Evolutionary conservation across 2,113 vertebrate genomes (phyloP), one percentile per base, ranked within the genome.

Genomic region (Actenoides lindsayi): DNA sequence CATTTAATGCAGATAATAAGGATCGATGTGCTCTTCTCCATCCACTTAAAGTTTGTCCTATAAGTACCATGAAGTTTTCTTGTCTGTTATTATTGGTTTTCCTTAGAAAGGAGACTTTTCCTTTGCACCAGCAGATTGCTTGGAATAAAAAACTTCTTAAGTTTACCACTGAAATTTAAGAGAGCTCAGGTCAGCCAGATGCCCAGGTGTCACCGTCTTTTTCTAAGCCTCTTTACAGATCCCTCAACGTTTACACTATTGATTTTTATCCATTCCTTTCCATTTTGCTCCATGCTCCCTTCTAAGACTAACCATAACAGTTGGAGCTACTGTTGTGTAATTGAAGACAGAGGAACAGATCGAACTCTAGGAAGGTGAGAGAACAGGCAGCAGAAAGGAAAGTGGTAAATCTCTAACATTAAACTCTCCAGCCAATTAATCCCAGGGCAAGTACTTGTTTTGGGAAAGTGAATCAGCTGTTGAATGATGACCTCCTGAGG

Each of bases 191-290:
- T 33, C 73, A 75, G n/a, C 16, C 83, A 77, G 27, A 51, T 70
- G 46, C 39, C 19, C 39, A 42, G 31, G 46, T 31, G 23, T 28
- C 1, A 0, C 23, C 44, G 64, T 6, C 68, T 87, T 90, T 90
- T 93, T 62, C 83, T 79, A 73, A 95, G 77, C 35, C 51, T 87
- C 92, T 80, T 76, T 84, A 79, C 60, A 87, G 65, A 89, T 81
- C 80, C 75, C 70, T 78, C 2, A 0, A 41, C 68, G 46, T 87
- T 57, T 64, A 67, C 4, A 4, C 62, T 89, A 94, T 62, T 69
- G 88, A 90, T 83, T 93, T 93, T 96, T 62, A 84, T 51, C 90
- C 62, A 79, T 68, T 94, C 79, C 68, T 94, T 87, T 83, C 85
- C 35, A 70, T 81, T 89, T 84, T 56, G 16, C 41, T 81, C 24